phyloP scores from a whole-genome alignment of 2,113 vertebrate species.

The Drymodes brunneopygia region DNA sequence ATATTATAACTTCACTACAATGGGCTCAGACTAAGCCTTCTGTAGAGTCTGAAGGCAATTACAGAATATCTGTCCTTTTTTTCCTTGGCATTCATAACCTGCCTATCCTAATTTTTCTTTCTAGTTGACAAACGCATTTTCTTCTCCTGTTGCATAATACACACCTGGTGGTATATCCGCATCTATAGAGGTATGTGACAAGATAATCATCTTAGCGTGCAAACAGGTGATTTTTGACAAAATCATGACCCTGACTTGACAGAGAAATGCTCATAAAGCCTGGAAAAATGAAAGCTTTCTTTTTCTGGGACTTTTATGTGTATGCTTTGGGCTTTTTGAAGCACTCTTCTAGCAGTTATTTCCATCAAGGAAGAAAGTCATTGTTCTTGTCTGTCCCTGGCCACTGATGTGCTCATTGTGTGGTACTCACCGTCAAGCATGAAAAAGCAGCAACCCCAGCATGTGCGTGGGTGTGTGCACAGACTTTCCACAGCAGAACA shows the following conservation, averaged over 20 bases:
- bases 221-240: neutral
- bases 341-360: neutral
- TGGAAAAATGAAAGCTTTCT: neutral
- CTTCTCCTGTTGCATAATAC: neutral
- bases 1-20: neutral
- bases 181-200: neutral
- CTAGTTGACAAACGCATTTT: neutral
- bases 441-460: neutral
- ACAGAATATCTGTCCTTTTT: neutral
- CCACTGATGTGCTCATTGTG: neutral
- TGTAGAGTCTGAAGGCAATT: neutral
- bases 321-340: neutral
- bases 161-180: neutral
- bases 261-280: neutral
- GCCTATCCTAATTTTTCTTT: neutral
- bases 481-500: neutral
- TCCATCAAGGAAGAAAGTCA: neutral
- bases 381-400: neutral
- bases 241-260: neutral
- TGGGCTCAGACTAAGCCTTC: neutral
- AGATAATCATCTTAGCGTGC: neutral
- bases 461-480: neutral
- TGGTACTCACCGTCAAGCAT: neutral
- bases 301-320: neutral
- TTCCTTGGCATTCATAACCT: neutral